These are phyloP conservation scores for Hippocampus comes DNA, from an alignment of 2,113 vertebrate genomes.

Conservation along the genomic window DNA sequence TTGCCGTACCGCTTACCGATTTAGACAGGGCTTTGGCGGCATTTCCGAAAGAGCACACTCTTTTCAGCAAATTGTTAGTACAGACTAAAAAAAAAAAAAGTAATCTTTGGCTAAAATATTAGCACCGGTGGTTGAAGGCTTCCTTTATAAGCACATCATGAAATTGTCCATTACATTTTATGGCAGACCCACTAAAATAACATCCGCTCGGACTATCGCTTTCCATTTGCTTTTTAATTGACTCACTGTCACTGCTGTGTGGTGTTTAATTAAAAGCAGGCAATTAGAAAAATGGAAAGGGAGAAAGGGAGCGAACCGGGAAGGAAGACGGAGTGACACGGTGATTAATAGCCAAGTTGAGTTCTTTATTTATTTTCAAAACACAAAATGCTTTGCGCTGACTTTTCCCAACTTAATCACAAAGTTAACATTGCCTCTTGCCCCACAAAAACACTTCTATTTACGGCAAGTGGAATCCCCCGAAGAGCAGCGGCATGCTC, in stretches of 20 bases:
- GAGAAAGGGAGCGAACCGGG: constrained; percentile 52
- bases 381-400: constrained; percentile 58
- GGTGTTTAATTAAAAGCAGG: constrained; percentile 74
- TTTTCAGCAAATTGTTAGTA: too few species aligned
- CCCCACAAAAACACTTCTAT: constrained; percentile 64
- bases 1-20: too few species aligned
- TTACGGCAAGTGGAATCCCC: constrained; percentile 69
- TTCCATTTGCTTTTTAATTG: constrained; percentile 61
- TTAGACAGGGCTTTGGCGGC: too few species aligned
- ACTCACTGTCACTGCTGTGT: constrained; percentile 59
- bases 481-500: constrained; percentile 55
- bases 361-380: not conserved
- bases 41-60: too few species aligned
- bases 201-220: constrained; percentile 34
- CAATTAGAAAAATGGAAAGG: constrained; percentile 72
- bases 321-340: constrained; percentile 33
- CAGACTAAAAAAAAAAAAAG: not conserved
- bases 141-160: not conserved
- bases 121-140: not conserved
- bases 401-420: constrained; percentile 71
- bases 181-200: constrained; percentile 2
- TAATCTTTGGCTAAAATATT: not conserved
- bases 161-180: not conserved
- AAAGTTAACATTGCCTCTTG: constrained; percentile 68
- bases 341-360: constrained; percentile 65